Percentiles rank a stretch among this genome's conserved stretches.
Conservation (phyloP, 1,140 invertebrate species). For the Physella acuta region DNA sequence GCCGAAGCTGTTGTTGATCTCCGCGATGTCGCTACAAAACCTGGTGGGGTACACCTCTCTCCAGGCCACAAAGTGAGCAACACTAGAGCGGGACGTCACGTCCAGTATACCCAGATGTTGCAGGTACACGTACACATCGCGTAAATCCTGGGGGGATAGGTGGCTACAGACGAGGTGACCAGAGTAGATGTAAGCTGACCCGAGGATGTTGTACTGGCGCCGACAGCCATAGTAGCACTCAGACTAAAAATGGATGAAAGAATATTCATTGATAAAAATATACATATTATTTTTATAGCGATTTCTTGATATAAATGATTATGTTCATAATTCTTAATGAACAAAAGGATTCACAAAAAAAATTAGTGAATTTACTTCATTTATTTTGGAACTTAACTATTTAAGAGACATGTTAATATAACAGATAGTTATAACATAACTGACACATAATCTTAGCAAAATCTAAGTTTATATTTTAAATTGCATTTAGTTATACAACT, state of each 20-base stretch:
- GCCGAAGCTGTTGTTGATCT: conserved; percentile 39
- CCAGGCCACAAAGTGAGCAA: conserved; percentile 58
- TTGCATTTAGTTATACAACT: too few species aligned
- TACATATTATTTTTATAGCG: too few species aligned
- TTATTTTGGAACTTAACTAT: too few species aligned
- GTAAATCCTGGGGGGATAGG: conserved; percentile 50
- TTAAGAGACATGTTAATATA: too few species aligned
- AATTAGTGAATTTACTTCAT: too few species aligned
- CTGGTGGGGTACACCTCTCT: conserved; percentile 55
- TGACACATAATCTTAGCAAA: too few species aligned
- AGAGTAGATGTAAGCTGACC: conserved; percentile 59
- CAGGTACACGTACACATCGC: conserved; percentile 51
- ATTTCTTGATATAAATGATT: too few species aligned
- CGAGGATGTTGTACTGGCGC: conserved; percentile 56
- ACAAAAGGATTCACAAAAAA: too few species aligned
- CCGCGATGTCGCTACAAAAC: conserved; percentile 36
- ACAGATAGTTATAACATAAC: too few species aligned
- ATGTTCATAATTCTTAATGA: too few species aligned
- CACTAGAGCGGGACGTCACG: conserved; percentile 45
- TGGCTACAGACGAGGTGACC: conserved; percentile 58
- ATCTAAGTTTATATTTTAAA: too few species aligned
- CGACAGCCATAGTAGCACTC: conserved; percentile 54
- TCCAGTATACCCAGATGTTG: conserved; percentile 52
- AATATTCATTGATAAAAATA: too few species aligned
- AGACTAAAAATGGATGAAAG: conserved; percentile 43